These are phyloP conservation scores for Leucoma salicis DNA, from an alignment of 2,888 invertebrate genomes.

Conservation along the genomic window DNA sequence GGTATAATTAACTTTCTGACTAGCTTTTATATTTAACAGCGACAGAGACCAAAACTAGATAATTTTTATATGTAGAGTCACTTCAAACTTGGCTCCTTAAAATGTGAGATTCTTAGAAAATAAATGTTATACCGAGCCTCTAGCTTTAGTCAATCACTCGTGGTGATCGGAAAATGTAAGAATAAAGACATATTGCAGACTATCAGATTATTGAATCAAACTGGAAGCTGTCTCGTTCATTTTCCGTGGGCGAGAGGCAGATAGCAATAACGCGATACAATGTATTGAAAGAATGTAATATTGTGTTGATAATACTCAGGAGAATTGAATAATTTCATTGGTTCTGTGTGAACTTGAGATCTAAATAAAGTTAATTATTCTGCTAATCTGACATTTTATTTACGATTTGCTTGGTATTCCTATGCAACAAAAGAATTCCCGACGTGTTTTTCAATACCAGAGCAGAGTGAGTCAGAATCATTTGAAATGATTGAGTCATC, in stretches of 20 bases:
- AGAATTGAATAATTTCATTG: slow-evolving; percentile 26
- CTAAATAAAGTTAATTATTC: slow-evolving; percentile 32
- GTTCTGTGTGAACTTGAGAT: slow-evolving; percentile 29
- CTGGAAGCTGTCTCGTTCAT: slow-evolving; percentile 33
- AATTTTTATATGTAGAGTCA: slow-evolving; percentile 17
- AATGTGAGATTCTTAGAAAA: slow-evolving; percentile 61
- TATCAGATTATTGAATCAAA: slow-evolving; percentile 50
- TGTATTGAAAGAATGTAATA: slow-evolving; percentile 32
- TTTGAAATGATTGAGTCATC: slow-evolving; percentile 32
- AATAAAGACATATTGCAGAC: slow-evolving; percentile 39
- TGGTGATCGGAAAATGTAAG: slow-evolving; percentile 34
- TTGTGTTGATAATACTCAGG: slow-evolving; percentile 34
- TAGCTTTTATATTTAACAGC: too few relatives aligned
- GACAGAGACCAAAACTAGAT: slow-evolving; percentile 20
- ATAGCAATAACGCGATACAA: slow-evolving; percentile 23
- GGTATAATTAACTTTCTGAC: slow-evolving; percentile 19
- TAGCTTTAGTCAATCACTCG: slow-evolving; percentile 33
- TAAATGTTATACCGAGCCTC: slow-evolving; percentile 59
- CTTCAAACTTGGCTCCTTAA: slow-evolving; percentile 43
- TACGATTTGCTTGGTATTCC: slow-evolving; percentile 26
- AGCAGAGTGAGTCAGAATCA: slow-evolving; percentile 4
- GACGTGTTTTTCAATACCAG: slow-evolving; percentile 32
- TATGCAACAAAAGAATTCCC: slow-evolving; percentile 26
- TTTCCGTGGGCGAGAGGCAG: slow-evolving; percentile 31
- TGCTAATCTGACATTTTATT: slow-evolving; percentile 34